Evolutionary conservation across 1,140 invertebrate species (phyloP).

Genomic region (Ceratitis capitata): DNA sequence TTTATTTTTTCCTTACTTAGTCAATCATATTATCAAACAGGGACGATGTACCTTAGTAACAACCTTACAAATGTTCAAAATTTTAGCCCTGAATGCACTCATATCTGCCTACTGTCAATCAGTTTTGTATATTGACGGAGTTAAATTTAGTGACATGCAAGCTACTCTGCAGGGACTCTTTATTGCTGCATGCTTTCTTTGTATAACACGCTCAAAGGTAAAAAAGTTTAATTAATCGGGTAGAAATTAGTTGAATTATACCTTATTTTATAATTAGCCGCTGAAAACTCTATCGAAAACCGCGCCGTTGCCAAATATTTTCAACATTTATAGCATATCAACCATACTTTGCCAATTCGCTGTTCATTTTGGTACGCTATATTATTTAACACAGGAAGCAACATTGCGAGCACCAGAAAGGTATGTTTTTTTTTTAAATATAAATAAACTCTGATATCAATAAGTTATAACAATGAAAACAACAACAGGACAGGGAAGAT

Average conservation of each 20-base stretch:
- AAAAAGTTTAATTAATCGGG: conserved; percentile 42
- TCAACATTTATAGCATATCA: conserved; percentile 96
- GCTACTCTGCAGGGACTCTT: conserved; percentile 95
- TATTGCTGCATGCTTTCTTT: conserved; percentile 95
- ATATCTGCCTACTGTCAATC: conserved; percentile 98
- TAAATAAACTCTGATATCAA: neutral
- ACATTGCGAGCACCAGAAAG: conserved; percentile 72
- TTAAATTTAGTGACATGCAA: conserved; percentile 98
- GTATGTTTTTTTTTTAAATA: conserved; percentile 66
- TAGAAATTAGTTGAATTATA: neutral
- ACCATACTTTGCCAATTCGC: conserved; percentile 96
- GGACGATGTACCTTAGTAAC: conserved; percentile 98
- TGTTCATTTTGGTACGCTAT: conserved; percentile 92
- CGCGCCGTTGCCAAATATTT: conserved; percentile 97
- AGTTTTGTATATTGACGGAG: conserved; percentile 96
- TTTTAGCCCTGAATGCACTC: conserved; percentile 97
- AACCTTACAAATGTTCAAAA: conserved; percentile 99
- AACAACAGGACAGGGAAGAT: conserved; percentile 70
- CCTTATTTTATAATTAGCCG: conserved; percentile 72
- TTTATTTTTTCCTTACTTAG: conserved; percentile 69
- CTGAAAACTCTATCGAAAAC: conserved; percentile 92
- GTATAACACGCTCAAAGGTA: conserved; percentile 98
- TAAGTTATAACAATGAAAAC: neutral
- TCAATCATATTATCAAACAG: conserved; percentile 99
- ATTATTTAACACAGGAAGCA: conserved; percentile 89